Evolutionary conservation across 1,140 invertebrate genomes (phyloP), one percentile per base, ranked within the genome.

Genomic region (Amyelois transitella): DNA sequence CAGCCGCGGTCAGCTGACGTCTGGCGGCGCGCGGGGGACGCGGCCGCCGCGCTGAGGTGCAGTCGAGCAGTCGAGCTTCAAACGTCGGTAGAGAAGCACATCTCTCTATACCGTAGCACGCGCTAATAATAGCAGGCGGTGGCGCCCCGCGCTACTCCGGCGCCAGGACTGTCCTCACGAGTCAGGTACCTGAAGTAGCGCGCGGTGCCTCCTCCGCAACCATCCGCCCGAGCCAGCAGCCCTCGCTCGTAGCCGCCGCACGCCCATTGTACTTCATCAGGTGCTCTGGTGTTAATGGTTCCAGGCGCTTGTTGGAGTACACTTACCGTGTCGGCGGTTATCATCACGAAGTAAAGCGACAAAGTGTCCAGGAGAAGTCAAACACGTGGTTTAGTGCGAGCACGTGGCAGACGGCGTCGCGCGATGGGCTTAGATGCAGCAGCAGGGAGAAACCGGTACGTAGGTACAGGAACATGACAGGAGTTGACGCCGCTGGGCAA

Each of bases 101-200:
- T 67, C 55, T 60, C 67, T 64, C 58, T 49, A 52, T 32, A 32
- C 32, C 57, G 63, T 58, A 52, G 45, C 43, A 51, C 66, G 69
- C 73, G 75, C 70, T 76, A 70, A 75, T 77, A 77, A 72, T 58
- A 72, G 57, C 69, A 62, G 71, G 72, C 72, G 77, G 65, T 57
- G 75, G 68, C 77, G 66, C 69, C 77, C 77, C 78, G 83, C 81
- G 80, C 83, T 83, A 83, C 81, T 80, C 80, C 60, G 82, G 79
- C 82, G 80, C 81, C 81, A 69, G 70, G 78, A 71, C 80, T 84
- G 91, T 91, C 88, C 88, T 89, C 79, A 79, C 81, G 85, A 96
- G 96, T 96, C 96, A 97, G 95, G 96, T 97, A 97, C 96, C 95
- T 96, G 95, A 96, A 97, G 96, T 97, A 97, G 96, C 95, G 96